A percentile compares a stretch with the other conserved stretches of the same genome.
Evolutionary conservation across 2,797 vertebrate genomes (phyloP).

Genomic region (Tiaroga cobitis): DNA sequence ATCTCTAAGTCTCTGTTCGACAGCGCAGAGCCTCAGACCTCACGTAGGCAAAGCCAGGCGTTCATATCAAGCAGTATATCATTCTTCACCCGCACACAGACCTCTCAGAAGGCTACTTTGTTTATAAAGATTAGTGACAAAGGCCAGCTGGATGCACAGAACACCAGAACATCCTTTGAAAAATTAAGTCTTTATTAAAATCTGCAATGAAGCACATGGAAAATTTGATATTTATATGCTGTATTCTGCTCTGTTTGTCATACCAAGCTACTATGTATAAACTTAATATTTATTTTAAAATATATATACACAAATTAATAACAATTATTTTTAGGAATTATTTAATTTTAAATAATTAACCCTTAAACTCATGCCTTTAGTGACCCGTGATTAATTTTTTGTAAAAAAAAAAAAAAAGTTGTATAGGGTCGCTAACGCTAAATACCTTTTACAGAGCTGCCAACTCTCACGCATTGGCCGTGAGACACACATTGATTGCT

Average conservation of each 20-base stretch:
- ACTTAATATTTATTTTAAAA: background rate
- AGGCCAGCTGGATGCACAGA: conserved; percentile 25
- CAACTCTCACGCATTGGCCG: no score
- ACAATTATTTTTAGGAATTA: background rate
- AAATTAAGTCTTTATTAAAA: conserved; percentile 3
- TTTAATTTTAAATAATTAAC: background rate
- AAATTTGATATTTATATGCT: background rate
- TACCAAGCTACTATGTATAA: no score
- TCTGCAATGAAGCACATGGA: background rate
- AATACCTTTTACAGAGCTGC: no score
- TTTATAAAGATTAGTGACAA: conserved; percentile 24
- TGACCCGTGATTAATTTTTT: no score
- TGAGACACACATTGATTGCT: no score
- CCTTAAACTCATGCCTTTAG: no score
- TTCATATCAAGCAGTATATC: conserved; percentile 8
- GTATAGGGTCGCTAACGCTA: no score
- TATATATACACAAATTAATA: background rate
- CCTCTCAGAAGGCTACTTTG: background rate
- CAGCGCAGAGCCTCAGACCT: conserved; percentile 21
- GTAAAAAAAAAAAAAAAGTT: no score
- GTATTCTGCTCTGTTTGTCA: background rate
- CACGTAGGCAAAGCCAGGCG: conserved; percentile 40
- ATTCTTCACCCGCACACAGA: conserved; percentile 34
- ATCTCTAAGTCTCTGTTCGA: conserved; percentile 16
- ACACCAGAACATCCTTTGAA: conserved; percentile 16